These are phyloP conservation scores for Manacus vitellinus DNA, from an alignment of 2,113 vertebrate genomes.

Conservation along the genomic window DNA sequence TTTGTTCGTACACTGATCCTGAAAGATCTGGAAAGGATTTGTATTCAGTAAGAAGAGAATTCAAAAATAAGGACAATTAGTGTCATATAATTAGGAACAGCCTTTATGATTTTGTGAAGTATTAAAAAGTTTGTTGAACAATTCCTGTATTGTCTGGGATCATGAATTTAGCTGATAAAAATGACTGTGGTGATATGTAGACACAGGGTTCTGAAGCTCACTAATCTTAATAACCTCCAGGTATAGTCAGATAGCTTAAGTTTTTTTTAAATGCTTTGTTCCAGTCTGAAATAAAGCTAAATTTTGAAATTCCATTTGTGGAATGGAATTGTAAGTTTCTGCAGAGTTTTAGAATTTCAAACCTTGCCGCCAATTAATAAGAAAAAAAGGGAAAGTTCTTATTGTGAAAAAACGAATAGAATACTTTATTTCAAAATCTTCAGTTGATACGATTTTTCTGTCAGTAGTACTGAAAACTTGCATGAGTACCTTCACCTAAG, in stretches of 20 bases:
- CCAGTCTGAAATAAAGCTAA: not conserved
- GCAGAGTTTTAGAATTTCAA: not conserved
- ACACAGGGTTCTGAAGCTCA: not conserved
- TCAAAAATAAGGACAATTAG: not conserved
- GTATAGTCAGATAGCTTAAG: not conserved
- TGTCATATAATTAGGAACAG: not conserved
- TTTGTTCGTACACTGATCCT: not conserved
- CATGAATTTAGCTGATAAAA: not conserved
- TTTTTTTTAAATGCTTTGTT: not conserved
- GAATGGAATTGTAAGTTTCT: not conserved
- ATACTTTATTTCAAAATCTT: not conserved
- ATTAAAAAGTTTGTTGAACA: not conserved
- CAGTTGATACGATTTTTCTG: not conserved
- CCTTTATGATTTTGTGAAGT: not conserved
- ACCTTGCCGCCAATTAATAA: not conserved
- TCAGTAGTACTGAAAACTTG: not conserved
- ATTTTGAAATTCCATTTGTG: not conserved
- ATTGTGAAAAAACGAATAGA: not conserved
- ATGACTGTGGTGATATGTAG: not conserved
- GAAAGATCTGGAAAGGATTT: not conserved
- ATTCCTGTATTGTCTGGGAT: accelerated
- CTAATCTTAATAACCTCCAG: not conserved
- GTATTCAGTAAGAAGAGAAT: not conserved
- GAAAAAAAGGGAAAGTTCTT: not conserved
- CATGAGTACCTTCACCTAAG: accelerated